A percentile compares a stretch with the other conserved stretches of the same genome.
phyloP scores from a whole-genome alignment of 2,888 invertebrate genomes.

The Tachina fera region DNA sequence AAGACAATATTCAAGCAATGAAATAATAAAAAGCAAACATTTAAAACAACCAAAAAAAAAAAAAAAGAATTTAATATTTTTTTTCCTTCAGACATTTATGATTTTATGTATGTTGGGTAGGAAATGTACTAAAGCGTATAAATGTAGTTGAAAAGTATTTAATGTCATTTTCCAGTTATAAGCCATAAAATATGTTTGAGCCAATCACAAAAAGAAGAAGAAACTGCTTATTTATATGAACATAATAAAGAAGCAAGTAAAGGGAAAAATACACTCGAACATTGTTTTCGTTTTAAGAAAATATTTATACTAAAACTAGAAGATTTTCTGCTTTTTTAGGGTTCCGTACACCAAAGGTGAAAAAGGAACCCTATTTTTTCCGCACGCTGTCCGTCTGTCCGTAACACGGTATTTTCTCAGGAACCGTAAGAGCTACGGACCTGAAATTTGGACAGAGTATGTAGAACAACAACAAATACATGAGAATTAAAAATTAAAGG shows the following conservation, averaged over 20 bases:
- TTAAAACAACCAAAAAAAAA: slow-evolving; percentile 28
- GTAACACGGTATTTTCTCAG: no score
- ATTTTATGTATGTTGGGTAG: slow-evolving; percentile 6
- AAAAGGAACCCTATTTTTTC: no score
- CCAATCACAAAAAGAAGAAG: slow-evolving; percentile 50
- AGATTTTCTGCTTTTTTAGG: no score
- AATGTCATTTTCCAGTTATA: slow-evolving; percentile 80
- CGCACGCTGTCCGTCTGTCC: no score
- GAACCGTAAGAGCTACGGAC: no score
- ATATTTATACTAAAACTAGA: neutral
- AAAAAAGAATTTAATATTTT: slow-evolving; percentile 13
- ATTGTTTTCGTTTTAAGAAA: neutral
- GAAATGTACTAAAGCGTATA: slow-evolving; percentile 23
- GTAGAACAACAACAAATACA: no score
- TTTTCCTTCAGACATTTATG: neutral
- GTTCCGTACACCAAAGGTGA: no score
- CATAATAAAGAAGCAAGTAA: no score
- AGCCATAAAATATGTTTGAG: slow-evolving; percentile 72
- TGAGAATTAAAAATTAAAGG: no score
- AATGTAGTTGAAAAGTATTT: slow-evolving; percentile 77
- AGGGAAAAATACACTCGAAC: slow-evolving; percentile 28
- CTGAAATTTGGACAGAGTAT: no score
- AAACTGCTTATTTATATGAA: neutral
- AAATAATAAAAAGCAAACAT: slow-evolving; percentile 28
- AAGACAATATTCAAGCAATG: slow-evolving; percentile 71